Percentiles rank a stretch among this genome's conserved stretches.
Conservation (phyloP, 92 coral and sea anemone genomes). For the Paramuricea clavata region DNA sequence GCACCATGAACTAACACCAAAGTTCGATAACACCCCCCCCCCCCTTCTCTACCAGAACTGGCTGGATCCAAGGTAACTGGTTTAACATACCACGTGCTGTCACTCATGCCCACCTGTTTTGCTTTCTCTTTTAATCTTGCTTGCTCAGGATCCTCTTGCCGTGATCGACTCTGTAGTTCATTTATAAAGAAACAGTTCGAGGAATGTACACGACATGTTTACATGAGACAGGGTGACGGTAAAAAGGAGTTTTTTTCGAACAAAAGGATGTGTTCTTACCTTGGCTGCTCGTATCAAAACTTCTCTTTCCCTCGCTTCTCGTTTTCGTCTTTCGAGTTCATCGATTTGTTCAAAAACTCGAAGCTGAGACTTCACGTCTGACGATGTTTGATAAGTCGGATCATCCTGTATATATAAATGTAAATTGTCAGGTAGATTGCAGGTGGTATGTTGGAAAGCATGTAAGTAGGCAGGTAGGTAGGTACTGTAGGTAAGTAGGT, state of each 20-base stretch:
- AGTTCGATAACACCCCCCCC: too few species aligned
- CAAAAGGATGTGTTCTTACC: slow-evolving; percentile 42
- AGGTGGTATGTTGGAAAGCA: neutral
- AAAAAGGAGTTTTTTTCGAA: too few species aligned
- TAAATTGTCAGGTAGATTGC: neutral
- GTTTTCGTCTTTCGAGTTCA: slow-evolving; percentile 93
- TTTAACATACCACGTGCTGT: too few species aligned
- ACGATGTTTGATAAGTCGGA: slow-evolving; percentile 85
- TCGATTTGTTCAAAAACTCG: slow-evolving; percentile 98
- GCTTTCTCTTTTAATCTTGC: slow-evolving; percentile 97
- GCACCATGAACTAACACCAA: too few species aligned
- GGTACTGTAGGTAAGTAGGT: neutral
- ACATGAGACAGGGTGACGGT: too few species aligned
- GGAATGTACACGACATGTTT: too few species aligned
- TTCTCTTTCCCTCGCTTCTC: slow-evolving; percentile 96
- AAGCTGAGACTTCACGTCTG: slow-evolving; percentile 89
- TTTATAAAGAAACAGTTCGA: neutral
- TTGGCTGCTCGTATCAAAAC: slow-evolving; percentile 96
- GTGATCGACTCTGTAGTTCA: slow-evolving; percentile 85
- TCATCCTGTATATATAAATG: slow-evolving; percentile 77
- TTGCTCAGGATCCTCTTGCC: slow-evolving; percentile 98
- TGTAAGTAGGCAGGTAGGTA: neutral
- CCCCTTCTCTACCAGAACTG: too few species aligned
- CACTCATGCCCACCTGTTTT: slow-evolving; percentile 78
- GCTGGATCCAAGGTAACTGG: too few species aligned